Conservation (phyloP, 2,797 vertebrate genomes). For the Lagorchestes hirsutus region DNA sequence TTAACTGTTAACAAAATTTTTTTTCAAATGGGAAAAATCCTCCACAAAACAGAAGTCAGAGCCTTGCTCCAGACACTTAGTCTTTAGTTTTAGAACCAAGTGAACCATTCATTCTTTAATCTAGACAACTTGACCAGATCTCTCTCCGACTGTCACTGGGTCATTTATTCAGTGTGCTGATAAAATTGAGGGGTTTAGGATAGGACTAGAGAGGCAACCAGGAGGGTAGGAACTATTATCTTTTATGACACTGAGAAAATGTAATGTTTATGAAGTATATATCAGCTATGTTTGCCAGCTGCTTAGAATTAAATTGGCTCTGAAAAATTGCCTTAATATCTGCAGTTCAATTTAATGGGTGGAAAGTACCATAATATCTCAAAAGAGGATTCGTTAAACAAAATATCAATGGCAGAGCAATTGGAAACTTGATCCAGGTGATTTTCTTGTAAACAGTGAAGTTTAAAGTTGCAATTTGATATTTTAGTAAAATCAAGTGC, state of each 20-base stretch:
- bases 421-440: conserved; percentile 2
- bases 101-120: not conserved
- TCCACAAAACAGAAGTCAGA: not conserved
- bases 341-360: conserved; percentile 14
- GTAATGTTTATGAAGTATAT: not conserved
- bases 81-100: not conserved
- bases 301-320: not conserved
- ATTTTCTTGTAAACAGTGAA: not conserved
- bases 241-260: not conserved
- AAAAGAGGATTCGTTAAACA: not conserved
- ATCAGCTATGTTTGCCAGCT: not conserved
- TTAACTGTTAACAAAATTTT: not conserved
- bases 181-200: not conserved
- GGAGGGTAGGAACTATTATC: not conserved
- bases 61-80: not conserved
- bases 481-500: not conserved
- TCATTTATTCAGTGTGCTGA: not conserved
- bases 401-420: not conserved
- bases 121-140: not conserved
- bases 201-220: not conserved
- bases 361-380: not conserved
- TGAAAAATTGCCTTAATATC: conserved; percentile 16
- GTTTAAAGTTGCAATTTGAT: not conserved
- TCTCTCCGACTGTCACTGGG: not conserved
- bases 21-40: not conserved